Base-by-base conservation (phyloP, 2,888 invertebrate genomes). In the Orgyia antiqua region DNA sequence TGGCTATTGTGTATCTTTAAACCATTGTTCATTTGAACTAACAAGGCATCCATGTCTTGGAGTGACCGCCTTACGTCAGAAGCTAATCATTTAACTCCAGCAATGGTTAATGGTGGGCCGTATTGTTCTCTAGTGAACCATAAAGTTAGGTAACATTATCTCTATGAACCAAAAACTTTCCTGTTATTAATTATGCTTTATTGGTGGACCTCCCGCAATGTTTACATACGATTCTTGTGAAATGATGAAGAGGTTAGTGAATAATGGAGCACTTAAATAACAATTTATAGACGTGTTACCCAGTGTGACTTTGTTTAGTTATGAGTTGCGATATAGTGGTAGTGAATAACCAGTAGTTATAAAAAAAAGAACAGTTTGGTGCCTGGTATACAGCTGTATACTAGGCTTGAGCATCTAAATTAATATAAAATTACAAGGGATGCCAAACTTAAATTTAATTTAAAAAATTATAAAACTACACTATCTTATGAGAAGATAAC, bases 61-160 rank as follows among this genome's bases (percentile, higher is more conserved):
- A 57, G 50, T 73, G 73, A 72, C 74, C 72, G 76, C 74, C 68
- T 80, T 78, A 70, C 68, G 77, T 77, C 73, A 73, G 60, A 43
- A 74, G 65, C 59, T 66, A 69, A 76, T 78, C 74, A 75, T 74
- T 71, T 70, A 69, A 54, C 56, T 51, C 52, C 58, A 40, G 48
- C 50, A 46, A 63, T 39, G 42, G 37, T 45, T 43, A 43, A 69
- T 66, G 60, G 61, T 63, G 58, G 60, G 53, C 60, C 58, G 63
- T 62, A 66, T 66, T 68, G 66, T 71, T 68, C 61, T 58, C 60
- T 35, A 45, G 51, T 45, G 47, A 56, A 51, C 47, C 31, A 32
- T 38, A 36, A 13, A 35, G 46, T 51, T 51, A 39, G 29, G 51
- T 47, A 57, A 54, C 42, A 27, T 29, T 42, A 45, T 46, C 35